phyloP scores from a whole-genome alignment of 2,797 vertebrate genomes.

The Morus bassanus region DNA sequence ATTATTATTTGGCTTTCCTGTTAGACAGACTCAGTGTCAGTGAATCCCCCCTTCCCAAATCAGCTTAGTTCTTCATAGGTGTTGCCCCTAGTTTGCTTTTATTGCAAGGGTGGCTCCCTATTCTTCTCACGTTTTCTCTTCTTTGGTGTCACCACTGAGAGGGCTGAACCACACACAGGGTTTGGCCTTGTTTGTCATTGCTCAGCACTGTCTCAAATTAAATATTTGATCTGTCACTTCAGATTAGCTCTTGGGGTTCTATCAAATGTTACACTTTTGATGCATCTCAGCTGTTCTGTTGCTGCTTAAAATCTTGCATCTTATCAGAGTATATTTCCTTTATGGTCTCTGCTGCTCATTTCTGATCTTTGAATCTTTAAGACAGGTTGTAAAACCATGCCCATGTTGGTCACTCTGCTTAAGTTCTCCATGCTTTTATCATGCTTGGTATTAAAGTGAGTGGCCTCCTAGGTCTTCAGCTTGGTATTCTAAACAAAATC shows the following conservation, averaged over 20 bases:
- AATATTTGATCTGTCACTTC: neutral
- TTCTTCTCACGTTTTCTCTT: neutral
- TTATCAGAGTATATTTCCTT: neutral
- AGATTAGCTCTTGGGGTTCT: neutral
- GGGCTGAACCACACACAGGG: neutral
- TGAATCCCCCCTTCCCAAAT: no score
- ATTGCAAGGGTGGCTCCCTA: neutral
- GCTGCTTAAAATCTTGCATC: neutral
- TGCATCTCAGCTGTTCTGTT: neutral
- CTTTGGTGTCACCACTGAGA: neutral
- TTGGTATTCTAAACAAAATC: neutral
- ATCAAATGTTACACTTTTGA: neutral
- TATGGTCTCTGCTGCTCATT: neutral
- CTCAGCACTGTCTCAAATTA: neutral
- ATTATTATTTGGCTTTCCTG: neutral
- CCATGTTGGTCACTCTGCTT: neutral
- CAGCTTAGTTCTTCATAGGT: neutral
- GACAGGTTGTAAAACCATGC: neutral
- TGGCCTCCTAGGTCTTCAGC: neutral
- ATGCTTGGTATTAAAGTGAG: neutral
- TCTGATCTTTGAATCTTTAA: neutral
- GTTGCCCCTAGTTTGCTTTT: neutral
- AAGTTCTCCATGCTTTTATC: neutral
- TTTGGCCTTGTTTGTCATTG: neutral
- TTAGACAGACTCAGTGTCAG: neutral